Base-by-base conservation (phyloP, 2,888 invertebrate species). In the Cryptocephalus primarius region DNA sequence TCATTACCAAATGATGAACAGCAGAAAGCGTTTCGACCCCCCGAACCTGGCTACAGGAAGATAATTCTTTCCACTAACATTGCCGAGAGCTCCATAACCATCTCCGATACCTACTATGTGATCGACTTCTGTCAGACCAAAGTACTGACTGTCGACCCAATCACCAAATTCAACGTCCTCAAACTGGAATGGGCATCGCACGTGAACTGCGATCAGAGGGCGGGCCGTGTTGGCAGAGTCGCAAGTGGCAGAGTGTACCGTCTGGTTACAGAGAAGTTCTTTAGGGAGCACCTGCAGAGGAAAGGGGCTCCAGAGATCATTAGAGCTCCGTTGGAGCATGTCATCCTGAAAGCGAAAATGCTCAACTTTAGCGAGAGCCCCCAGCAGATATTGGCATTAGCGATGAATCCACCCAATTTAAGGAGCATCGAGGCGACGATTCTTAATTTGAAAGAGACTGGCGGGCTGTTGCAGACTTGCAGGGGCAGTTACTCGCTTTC, bases 101-200 rank as follows among this genome's bases (percentile, higher is more conserved):
- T 93, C 8, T 83, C 88, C 0, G 90, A 92, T 66, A 81, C 91
- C 12, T 83, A 81, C 69, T 92, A 87, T 70, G 94, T 97, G 42
- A 85, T 96, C 60, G 96, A 97, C 71, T 95, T 90, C 69, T 96
- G 95, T 69, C 72, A 95, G 49, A 89, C 89, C 49, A 95, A 94
- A 72, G 77, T 80, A 33, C 69, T 92, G 57, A 74, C 84, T 6
- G 81, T 83, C 42, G 89, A 95, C 65, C 72, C 77, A 1, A 71
- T 73, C 0, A 88, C 91, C 0, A 89, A 88, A 72, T 89, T 83
- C 64, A 80, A 85, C 13, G 78, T 82, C 40, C 75, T 96, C 40
- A 79, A 83, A 58, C 64, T 93, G 53, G 74, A 77, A 48, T 96
- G 95, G 95, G 90, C 94, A 0, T 86, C 93, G 1, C 85, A 88